phyloP scores from a whole-genome alignment of 2,113 vertebrate genomes.

The Sinocyclocheilus anophthalmus region DNA sequence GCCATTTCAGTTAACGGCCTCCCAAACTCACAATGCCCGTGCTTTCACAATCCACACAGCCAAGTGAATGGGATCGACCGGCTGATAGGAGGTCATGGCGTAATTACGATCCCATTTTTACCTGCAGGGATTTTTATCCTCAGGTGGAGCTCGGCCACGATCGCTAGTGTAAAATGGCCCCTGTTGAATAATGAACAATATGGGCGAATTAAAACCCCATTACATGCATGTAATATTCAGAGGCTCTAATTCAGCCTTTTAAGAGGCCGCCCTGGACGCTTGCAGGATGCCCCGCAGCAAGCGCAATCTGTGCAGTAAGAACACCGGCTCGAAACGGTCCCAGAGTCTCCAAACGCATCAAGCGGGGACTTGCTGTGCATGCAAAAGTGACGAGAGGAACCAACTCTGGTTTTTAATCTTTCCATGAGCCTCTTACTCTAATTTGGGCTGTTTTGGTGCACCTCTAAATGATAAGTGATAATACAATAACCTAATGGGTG shows the following conservation, averaged over 20 bases:
- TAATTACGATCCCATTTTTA: conserved; percentile 44
- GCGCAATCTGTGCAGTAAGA: conserved; percentile 47
- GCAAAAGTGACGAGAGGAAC: neutral
- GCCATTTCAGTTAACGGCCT: conserved; percentile 42
- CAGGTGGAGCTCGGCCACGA: conserved; percentile 11
- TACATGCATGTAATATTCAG: conserved; percentile 59
- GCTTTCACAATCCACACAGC: conserved; percentile 33
- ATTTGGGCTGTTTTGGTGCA: conserved; percentile 20
- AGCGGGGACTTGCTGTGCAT: neutral
- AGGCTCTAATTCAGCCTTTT: conserved; percentile 56
- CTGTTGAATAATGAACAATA: conserved; percentile 22
- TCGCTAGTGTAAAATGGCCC: conserved; percentile 16
- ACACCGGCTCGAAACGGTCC: neutral
- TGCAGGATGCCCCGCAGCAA: conserved; percentile 49
- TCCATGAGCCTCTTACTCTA: conserved; percentile 29
- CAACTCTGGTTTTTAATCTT: neutral
- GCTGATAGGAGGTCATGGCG: conserved; percentile 39
- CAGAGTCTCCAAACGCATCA: conserved; percentile 44
- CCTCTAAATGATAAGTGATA: conserved; percentile 26
- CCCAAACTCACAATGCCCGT: conserved; percentile 20
- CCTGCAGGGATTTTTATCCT: neutral
- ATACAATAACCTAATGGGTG: conserved; percentile 34
- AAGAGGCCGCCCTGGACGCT: conserved; percentile 40
- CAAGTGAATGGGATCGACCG: conserved; percentile 32
- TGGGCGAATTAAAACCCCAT: conserved; percentile 54